Evolutionary conservation across 2,113 vertebrate genomes (phyloP), one percentile per base, ranked within the genome.

Genomic region (Oostethus manadensis): DNA sequence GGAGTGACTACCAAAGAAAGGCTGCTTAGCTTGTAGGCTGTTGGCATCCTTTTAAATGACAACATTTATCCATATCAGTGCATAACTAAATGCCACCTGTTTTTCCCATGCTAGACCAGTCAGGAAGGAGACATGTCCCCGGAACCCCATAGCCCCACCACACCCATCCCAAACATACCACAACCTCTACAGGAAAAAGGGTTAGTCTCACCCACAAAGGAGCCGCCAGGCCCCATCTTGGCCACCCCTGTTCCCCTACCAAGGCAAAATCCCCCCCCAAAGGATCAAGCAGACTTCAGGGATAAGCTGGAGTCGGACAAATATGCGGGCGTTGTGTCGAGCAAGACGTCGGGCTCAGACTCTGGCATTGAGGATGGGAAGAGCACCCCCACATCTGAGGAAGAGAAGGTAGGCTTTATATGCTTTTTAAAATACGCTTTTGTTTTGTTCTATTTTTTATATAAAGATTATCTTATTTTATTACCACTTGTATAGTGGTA

Each of bases 91-190:
- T 29, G 18, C 51, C 22, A 45, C 23, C 54, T 49, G 17, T 22
- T n/a, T 57, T 35, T 60, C 66, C 88, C 89, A 1, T 91, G 89
- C 0, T 86, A 91, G 66, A 87, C 23, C 0, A 93, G 88, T 84
- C 91, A 91, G 58, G 87, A 91, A 10, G 87, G 79, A 0, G 89
- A 92, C 56, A 90, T 89, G 11, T 68, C 71, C n/a, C 55, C 20
- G 0, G 84, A 83, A 8, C 51, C 71, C 13, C 58, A 77, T 0
- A 74, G 70, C 53, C 70, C 80, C 49, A 74, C 72, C 53, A 73
- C 69, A 0, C 56, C 59, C 11, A 35, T 47, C 45, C 58, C 62
- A 3, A 40, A 40, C 64, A 71, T 60, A 50, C 56, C 53, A 14
- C 1, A 70, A 15, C 66, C 77, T 38, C n/a, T 45, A 13, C 59